Evolutionary conservation across 2,888 invertebrate genomes (phyloP).

Genomic region (Arctia plantaginis): DNA sequence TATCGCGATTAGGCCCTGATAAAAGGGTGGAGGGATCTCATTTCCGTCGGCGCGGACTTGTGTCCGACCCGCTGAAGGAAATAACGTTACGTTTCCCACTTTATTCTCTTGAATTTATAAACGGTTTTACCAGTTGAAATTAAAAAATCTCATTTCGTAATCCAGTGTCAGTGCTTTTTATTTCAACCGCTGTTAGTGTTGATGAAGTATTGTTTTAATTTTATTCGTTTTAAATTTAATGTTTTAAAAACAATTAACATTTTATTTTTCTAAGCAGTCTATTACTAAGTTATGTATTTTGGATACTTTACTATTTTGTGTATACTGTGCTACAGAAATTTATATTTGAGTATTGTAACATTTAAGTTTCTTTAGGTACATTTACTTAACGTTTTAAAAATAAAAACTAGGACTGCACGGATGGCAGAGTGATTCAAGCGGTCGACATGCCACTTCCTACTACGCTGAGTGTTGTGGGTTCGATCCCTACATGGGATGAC

Average conservation of each 20-base stretch:
- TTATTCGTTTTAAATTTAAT: not conserved
- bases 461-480: no score
- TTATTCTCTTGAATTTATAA: slow-evolving; percentile 64
- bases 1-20: slow-evolving; percentile 70
- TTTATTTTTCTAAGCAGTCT: not conserved
- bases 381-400: no score
- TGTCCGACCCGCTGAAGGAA: slow-evolving; percentile 67
- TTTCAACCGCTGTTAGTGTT: not conserved
- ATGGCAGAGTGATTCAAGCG: no score
- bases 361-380: no score
- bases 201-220: not conserved
- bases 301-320: not conserved
- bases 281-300: not conserved
- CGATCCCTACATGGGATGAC: no score
- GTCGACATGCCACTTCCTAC: no score
- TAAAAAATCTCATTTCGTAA: slow-evolving; percentile 11
- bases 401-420: no score
- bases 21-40: slow-evolving; percentile 72
- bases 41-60: slow-evolving; percentile 67
- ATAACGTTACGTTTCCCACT: slow-evolving; percentile 59
- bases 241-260: not conserved
- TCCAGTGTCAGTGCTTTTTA: slow-evolving; percentile 5
- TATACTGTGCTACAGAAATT: not conserved
- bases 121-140: slow-evolving; percentile 34
- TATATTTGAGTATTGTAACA: no score